Percentiles rank a stretch among this genome's conserved stretches.
Evolutionary conservation across 2,888 invertebrate genomes (phyloP).

Genomic region (Pseudococcus viburni): DNA sequence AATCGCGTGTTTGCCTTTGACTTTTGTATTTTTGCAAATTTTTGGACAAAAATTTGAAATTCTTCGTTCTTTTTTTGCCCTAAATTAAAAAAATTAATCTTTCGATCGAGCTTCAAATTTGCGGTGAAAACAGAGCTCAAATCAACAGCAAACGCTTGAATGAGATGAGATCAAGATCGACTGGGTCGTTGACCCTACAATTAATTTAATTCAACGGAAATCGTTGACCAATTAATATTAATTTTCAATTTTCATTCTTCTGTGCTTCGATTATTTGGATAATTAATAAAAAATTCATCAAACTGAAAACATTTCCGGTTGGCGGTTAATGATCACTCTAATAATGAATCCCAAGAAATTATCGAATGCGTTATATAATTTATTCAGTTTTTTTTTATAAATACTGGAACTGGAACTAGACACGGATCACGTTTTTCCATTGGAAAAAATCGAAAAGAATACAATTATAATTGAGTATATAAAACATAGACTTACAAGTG

Average conservation of each 20-base stretch:
- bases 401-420: too few species aligned
- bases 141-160: background rate
- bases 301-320: too few species aligned
- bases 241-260: background rate
- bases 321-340: too few species aligned
- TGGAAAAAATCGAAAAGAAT: background rate
- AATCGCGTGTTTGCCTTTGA: conserved; percentile 21
- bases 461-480: background rate
- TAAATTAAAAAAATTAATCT: too few species aligned
- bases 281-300: too few species aligned
- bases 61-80: background rate
- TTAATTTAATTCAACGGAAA: background rate
- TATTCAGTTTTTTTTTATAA: too few species aligned
- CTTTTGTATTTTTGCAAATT: background rate
- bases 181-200: background rate
- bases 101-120: background rate
- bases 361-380: too few species aligned
- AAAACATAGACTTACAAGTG: background rate
- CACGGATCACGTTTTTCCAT: background rate
- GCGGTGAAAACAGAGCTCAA: too few species aligned
- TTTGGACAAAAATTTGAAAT: background rate
- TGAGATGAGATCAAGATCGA: background rate
- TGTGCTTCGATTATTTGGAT: too few species aligned
- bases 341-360: too few species aligned
- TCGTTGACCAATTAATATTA: background rate